phyloP scores from a whole-genome alignment of 1,140 invertebrate species.

The Ceratina calcarata region DNA sequence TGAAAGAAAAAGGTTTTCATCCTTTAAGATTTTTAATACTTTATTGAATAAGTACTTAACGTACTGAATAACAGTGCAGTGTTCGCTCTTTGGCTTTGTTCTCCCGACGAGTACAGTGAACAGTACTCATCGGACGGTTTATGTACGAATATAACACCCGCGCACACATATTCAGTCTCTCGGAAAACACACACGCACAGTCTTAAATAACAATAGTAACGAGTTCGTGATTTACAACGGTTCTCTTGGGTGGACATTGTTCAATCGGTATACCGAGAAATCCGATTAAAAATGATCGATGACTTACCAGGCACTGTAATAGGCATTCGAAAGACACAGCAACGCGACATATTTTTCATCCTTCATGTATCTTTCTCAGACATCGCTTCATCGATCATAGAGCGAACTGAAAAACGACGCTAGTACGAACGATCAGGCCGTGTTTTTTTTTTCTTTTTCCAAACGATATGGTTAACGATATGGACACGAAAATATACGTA shows the following conservation, averaged over 20 bases:
- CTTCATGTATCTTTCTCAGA: not conserved
- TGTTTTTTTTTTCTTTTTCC: slow-evolving; percentile 23
- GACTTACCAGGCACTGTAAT: slow-evolving; percentile 65
- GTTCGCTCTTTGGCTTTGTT: slow-evolving; percentile 30
- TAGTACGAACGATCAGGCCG: slow-evolving; percentile 55
- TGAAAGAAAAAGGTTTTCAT: not conserved
- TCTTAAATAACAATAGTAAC: slow-evolving; percentile 53
- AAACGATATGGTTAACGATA: slow-evolving; percentile 15
- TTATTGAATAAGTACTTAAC: slow-evolving; percentile 56
- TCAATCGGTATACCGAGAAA: slow-evolving; percentile 39
- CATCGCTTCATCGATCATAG: not conserved
- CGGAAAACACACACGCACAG: slow-evolving; percentile 21
- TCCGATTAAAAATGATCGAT: slow-evolving; percentile 55
- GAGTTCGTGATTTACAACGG: slow-evolving; percentile 34
- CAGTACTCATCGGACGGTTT: not conserved
- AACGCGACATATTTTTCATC: slow-evolving; percentile 21
- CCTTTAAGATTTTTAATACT: slow-evolving; percentile 31
- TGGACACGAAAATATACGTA: slow-evolving; percentile 30
- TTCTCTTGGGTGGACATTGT: slow-evolving; percentile 23
- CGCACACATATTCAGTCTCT: not conserved
- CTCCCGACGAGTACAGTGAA: not conserved
- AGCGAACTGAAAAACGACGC: slow-evolving; percentile 6
- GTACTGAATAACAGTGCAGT: slow-evolving; percentile 43
- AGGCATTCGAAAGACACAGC: slow-evolving; percentile 58
- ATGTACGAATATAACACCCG: slow-evolving; percentile 3